Evolutionary conservation across 2,113 vertebrate genomes (phyloP), one percentile per base, ranked within the genome.

Genomic region (Pseudopipra pipra): DNA sequence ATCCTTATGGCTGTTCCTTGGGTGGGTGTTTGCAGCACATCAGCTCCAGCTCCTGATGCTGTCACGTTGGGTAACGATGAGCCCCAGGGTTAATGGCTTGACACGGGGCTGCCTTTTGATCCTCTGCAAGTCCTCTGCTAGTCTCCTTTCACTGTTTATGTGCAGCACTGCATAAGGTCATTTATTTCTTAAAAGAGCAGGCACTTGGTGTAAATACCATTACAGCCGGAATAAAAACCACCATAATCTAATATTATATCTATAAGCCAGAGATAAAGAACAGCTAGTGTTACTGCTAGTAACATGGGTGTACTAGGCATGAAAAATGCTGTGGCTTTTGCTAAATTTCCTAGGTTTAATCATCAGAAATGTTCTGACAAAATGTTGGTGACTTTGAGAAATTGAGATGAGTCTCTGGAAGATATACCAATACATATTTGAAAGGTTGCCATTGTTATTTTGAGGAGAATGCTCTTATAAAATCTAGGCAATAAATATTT

Each of bases 71-170:
- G 35, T 56, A 49, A 52, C 46, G 88, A 46, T 9, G 49, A 91
- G 52, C 88, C 84, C 79, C 73, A 49, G 51, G 90, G 86, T 81
- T 91, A 56, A 84, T 74, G 85, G 75, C 33, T 79, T 87, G 85
- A 35, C 87, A 39, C 15, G 1, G 55, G 7, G 43, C 17, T 66
- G 75, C 47, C 39, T 92, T 80, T 44, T 33, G 65, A 47, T 72
- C 56, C 61, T 77, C 62, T 75, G 20, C 31, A 65, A 67, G 46
- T 71, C n/a, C n/a, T 77, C 55, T 41, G 33, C 9, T 44, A 4
- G 6, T 75, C 71, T 68, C 46, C 67, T 85, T 31, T 56, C 17
- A 4, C 35, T 86, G 12, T 14, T 83, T 58, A 12, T 24, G 16
- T 55, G 56, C 61, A 72, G 85, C 41, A 3, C 59, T 72, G 41